Conservation (phyloP, 2,888 invertebrate species). For the Schizaphis graminum region DNA sequence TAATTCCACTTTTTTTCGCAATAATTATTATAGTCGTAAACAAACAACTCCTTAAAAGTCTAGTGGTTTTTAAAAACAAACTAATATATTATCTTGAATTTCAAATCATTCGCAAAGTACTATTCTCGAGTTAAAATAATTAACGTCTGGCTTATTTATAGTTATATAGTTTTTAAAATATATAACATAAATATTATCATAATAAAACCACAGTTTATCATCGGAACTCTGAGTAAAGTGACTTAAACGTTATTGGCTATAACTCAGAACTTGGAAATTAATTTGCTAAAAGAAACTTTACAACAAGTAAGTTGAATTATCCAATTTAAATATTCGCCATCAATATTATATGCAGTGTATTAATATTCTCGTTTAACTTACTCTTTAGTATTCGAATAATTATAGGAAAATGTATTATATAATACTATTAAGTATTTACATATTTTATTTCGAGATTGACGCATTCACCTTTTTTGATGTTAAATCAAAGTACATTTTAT, state of each 20-base stretch:
- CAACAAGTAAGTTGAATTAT: neutral
- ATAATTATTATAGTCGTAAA: neutral
- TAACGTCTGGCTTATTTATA: neutral
- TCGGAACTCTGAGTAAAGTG: neutral
- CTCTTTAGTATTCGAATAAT: neutral
- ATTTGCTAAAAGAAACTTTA: neutral
- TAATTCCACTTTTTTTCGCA: neutral
- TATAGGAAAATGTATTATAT: neutral
- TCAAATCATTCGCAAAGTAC: neutral
- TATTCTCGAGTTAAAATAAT: neutral
- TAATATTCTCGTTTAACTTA: neutral
- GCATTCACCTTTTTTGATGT: neutral
- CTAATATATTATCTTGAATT: neutral
- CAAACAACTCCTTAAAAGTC: conserved; percentile 17
- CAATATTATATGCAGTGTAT: neutral
- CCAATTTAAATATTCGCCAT: neutral
- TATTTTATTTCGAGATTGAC: neutral
- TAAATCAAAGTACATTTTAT: neutral
- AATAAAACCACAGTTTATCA: neutral
- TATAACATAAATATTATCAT: neutral
- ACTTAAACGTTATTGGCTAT: neutral
- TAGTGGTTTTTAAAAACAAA: neutral
- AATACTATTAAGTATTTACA: neutral
- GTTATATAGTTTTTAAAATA: neutral
- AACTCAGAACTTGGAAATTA: neutral